These are phyloP conservation scores for Centruroides sculpturatus DNA, from an alignment of 1,140 invertebrate genomes.

Conservation along the genomic window DNA sequence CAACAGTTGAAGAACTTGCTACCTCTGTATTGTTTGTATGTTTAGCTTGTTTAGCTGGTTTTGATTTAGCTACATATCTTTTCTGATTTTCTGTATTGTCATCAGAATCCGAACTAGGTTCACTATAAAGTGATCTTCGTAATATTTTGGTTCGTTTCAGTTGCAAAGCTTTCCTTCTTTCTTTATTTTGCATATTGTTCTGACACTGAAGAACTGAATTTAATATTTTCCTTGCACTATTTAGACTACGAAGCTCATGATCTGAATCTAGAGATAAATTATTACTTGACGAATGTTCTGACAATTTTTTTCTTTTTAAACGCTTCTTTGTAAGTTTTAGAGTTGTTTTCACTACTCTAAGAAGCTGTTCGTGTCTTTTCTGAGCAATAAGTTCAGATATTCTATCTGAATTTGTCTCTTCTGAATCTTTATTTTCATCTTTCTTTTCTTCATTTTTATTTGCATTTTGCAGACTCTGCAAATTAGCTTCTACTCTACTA, in stretches of 20 bases:
- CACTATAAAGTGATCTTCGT: neutral
- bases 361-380: slow-evolving; percentile 19
- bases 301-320: neutral
- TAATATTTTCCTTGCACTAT: neutral
- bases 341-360: neutral
- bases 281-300: neutral
- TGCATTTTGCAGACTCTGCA: neutral
- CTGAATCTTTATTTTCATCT: slow-evolving; percentile 4
- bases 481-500: neutral
- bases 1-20: no score
- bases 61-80: neutral
- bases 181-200: neutral
- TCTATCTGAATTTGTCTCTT: slow-evolving; percentile 9
- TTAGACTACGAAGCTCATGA: neutral
- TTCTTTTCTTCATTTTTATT: neutral
- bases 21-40: no score
- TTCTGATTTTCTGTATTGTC: neutral
- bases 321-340: neutral
- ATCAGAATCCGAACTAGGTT: slow-evolving; percentile 6
- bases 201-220: neutral
- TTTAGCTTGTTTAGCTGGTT: neutral
- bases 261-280: neutral
- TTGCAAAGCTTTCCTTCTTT: slow-evolving; percentile 1
- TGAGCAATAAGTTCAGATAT: slow-evolving; percentile 26
- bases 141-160: slow-evolving; percentile 1